These are phyloP conservation scores for Eumerus sabulonum DNA, from an alignment of 2,888 invertebrate genomes.

Conservation along the genomic window DNA sequence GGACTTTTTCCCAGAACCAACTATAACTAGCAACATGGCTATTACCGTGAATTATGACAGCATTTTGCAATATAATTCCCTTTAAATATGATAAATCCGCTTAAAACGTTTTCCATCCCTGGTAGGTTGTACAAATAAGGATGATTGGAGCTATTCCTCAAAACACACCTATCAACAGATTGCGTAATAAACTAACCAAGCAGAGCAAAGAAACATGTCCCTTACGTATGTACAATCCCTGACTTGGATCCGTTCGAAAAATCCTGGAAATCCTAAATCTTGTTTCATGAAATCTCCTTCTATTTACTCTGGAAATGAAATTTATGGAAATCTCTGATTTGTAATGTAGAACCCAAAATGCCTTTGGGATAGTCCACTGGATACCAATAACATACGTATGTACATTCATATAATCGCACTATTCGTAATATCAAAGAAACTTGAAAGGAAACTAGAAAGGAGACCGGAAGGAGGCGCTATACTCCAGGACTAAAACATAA, in stretches of 20 bases:
- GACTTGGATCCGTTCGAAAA: not conserved
- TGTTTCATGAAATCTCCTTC: slow-evolving; percentile 20
- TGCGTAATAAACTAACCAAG: too few relatives aligned
- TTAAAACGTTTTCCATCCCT: too few relatives aligned
- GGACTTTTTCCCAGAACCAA: too few relatives aligned
- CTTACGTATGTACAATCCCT: slow-evolving; percentile 44
- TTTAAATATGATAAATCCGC: too few relatives aligned
- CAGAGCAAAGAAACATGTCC: slow-evolving; percentile 40
- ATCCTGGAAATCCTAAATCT: not conserved
- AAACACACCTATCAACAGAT: too few relatives aligned
- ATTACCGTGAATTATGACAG: too few relatives aligned
- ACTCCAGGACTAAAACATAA: not conserved
- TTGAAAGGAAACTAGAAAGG: not conserved
- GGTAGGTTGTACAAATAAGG: too few relatives aligned
- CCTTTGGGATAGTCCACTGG: not conserved
- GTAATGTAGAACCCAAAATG: slow-evolving; percentile 4
- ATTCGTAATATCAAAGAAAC: not conserved
- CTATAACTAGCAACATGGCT: too few relatives aligned
- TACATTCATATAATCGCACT: not conserved
- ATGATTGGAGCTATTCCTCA: too few relatives aligned
- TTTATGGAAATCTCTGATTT: slow-evolving; percentile 45
- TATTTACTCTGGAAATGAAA: slow-evolving; percentile 51
- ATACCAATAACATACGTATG: slow-evolving; percentile 5
- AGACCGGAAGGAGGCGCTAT: slow-evolving; percentile 36
- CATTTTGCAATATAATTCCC: too few relatives aligned